Conservation (phyloP, 2,888 invertebrate genomes). For the Netelia virgata region DNA sequence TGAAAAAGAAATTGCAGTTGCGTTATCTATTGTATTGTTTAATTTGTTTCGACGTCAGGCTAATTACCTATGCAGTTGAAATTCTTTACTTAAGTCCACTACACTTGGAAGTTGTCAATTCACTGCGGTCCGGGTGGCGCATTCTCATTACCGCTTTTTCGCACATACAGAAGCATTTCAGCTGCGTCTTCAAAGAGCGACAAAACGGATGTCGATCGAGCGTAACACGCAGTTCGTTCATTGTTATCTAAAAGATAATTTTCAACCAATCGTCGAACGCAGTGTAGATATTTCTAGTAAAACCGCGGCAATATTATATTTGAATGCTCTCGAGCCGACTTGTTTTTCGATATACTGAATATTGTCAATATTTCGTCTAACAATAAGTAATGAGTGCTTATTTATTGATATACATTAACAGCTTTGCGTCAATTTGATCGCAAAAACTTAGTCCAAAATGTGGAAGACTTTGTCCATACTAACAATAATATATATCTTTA, state of each 20-base stretch:
- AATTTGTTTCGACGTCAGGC: slow-evolving; percentile 13
- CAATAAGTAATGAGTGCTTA: not conserved
- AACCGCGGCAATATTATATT: not conserved
- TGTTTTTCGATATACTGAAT: no score
- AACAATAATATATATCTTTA: slow-evolving; percentile 19
- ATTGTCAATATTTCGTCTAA: no score
- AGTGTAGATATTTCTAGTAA: not conserved
- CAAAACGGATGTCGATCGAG: slow-evolving; percentile 6
- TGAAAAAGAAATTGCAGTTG: not conserved
- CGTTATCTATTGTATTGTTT: not conserved
- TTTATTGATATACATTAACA: not conserved
- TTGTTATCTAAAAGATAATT: slow-evolving; percentile 29
- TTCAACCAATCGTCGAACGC: not conserved
- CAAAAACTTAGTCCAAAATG: not conserved
- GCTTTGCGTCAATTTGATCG: not conserved
- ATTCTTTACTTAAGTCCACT: slow-evolving; percentile 32
- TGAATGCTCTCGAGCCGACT: not conserved
- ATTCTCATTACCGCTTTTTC: slow-evolving; percentile 46
- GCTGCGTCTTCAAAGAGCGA: slow-evolving; percentile 32
- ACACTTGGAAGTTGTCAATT: slow-evolving; percentile 70
- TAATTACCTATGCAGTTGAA: slow-evolving; percentile 51
- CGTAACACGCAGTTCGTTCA: not conserved
- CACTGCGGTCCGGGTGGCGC: slow-evolving; percentile 66
- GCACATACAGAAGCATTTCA: slow-evolving; percentile 30
- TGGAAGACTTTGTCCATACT: slow-evolving; percentile 1